Percentiles rank a stretch among this genome's conserved stretches.
phyloP scores from a whole-genome alignment of 2,888 invertebrate species.

The Melieria omissa region DNA sequence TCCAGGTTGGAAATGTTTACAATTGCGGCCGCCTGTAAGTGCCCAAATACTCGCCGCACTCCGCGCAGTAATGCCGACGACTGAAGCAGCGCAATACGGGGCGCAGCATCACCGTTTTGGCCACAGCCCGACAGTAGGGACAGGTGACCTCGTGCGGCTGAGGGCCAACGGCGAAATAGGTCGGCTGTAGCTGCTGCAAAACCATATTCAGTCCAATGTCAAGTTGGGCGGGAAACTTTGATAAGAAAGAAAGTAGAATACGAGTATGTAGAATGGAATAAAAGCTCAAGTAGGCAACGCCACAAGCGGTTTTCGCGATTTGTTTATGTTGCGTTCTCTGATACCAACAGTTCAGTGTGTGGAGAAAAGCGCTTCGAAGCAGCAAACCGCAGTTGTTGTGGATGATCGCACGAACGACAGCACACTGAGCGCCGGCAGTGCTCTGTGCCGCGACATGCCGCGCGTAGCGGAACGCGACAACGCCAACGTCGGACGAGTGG shows the following conservation, averaged over 20 bases:
- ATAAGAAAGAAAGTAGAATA: too few species aligned
- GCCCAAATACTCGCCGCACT: constrained; percentile 63
- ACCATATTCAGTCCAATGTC: constrained; percentile 9
- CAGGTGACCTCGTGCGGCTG: constrained; percentile 59
- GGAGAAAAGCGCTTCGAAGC: not conserved
- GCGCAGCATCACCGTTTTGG: constrained; percentile 55
- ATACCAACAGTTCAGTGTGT: too few species aligned
- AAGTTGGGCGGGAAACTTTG: too few species aligned
- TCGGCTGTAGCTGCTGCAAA: constrained; percentile 25
- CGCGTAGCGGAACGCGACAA: too few species aligned
- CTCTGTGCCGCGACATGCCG: too few species aligned
- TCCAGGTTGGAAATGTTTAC: not conserved
- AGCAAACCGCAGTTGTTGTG: not conserved
- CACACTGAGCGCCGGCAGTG: too few species aligned
- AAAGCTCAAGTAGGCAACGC: too few species aligned
- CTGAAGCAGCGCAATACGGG: constrained; percentile 54
- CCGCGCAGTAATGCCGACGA: constrained; percentile 59
- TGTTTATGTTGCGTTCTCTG: too few species aligned
- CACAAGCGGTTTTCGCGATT: too few species aligned
- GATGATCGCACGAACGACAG: too few species aligned
- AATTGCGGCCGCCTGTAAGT: constrained; percentile 61
- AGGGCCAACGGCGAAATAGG: constrained; percentile 63
- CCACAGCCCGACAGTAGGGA: constrained; percentile 58
- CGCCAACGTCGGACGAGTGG: too few species aligned
- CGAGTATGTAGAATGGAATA: too few species aligned